Base-by-base conservation (phyloP, 2,888 invertebrate species). In the Rhagonycha lutea region DNA sequence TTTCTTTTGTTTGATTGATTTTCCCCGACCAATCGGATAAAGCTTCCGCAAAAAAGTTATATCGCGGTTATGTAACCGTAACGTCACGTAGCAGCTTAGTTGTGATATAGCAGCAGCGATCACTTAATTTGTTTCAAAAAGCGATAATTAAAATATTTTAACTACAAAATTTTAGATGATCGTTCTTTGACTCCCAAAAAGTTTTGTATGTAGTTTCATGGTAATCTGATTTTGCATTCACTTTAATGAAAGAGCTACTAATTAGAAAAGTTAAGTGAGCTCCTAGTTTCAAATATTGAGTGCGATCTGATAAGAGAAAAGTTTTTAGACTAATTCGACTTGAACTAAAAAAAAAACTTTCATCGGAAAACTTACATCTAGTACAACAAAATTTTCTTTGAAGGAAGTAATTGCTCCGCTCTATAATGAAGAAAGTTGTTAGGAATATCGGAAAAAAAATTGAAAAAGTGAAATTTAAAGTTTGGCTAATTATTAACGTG, bases 241-340 rank as follows among this genome's bases (percentile, higher is more conserved):
- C 63, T 65, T 26, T 65, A 65, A 65, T 65, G 63, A 65, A 65
- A 65, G 63, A 65, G 63, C 63, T n/a, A 65, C 63, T 65, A 65
- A 65, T 65, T 65, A 65, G 63, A 65, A 65, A 65, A 65, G 63
- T 65, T 65, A 65, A 65, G 63, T 65, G 26, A 65, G 63, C 63
- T 23, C 24, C 63, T 65, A 65, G 63, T 65, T 65, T 65, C 63
- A 14, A 65, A 65, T 65, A 65, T 65, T 24, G 63, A 65, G 63
- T 65, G 26, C 63, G 26, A 65, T 65, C 63, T 65, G 63, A 65
- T 65, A 65, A 65, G 63, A 24, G 63, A 65, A 65, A 65, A 65
- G 63, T 65, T 65, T 61, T 65, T 26, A 65, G 63, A 65, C 63
- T 65, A 65, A 65, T 65, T 65, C 63, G 63, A 65, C 63, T 65